Evolutionary conservation across 2,888 invertebrate species (phyloP).

Genomic region (Venusia cambrica): DNA sequence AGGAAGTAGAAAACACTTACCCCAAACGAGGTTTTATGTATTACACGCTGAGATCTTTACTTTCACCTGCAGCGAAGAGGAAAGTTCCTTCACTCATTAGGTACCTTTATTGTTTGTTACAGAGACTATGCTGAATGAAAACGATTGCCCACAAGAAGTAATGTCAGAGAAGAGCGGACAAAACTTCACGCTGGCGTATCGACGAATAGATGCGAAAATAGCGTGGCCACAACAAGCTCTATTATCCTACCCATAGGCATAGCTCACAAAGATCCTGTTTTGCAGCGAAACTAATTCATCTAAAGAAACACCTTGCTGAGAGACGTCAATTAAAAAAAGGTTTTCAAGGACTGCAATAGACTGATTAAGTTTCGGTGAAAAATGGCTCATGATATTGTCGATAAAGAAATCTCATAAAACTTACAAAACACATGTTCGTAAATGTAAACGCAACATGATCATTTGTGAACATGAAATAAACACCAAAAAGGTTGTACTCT

Average conservation of each 20-base stretch:
- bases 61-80: no score
- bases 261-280: no score
- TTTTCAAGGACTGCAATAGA: no score
- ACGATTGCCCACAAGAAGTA: conserved; percentile 94
- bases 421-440: conserved; percentile 11
- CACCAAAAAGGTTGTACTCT: conserved; percentile 35
- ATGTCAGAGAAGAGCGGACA: conserved; percentile 86
- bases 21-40: no score
- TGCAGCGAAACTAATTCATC: no score
- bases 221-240: conserved; percentile 92
- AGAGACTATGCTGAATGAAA: conserved; percentile 94
- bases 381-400: no score
- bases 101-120: conserved; percentile 33
- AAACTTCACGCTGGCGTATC: conserved; percentile 96
- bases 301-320: no score
- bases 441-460: conserved; percentile 9
- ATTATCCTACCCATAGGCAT: conserved; percentile 61
- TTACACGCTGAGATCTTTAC: no score
- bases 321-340: no score
- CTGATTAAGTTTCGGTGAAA: no score
- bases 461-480: conserved; percentile 15
- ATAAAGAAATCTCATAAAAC: conserved; percentile 19
- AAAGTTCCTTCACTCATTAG: no score
- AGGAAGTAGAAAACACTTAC: no score
- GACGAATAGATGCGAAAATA: conserved; percentile 97